Conservation (phyloP, 2,797 vertebrate species). For the Scomberomorus guttatus region DNA sequence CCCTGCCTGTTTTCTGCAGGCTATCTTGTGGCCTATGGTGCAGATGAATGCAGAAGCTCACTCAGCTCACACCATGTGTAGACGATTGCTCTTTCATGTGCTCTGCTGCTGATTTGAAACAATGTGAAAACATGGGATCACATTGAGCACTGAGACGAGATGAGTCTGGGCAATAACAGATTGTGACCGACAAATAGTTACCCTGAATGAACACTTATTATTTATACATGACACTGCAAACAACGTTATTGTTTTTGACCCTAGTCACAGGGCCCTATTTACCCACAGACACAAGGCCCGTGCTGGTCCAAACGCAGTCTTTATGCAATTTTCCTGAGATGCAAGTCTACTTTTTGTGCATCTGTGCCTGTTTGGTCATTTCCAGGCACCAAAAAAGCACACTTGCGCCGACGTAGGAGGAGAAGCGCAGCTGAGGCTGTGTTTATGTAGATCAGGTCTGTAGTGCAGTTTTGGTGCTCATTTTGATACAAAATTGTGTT, state of each 20-base stretch:
- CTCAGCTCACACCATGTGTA: conserved; percentile 24
- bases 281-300: too few relatives aligned
- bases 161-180: neutral
- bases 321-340: too few relatives aligned
- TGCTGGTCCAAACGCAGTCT: too few relatives aligned
- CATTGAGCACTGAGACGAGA: neutral
- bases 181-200: conserved; percentile 36
- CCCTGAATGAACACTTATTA: conserved; percentile 23
- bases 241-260: conserved; percentile 44
- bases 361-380: too few relatives aligned
- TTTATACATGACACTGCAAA: conserved; percentile 42
- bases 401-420: too few relatives aligned
- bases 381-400: too few relatives aligned
- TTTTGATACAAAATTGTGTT: too few relatives aligned
- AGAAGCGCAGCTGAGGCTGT: too few relatives aligned
- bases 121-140: neutral
- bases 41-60: conserved; percentile 17
- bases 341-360: too few relatives aligned
- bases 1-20: conserved; percentile 29
- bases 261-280: conserved; percentile 10
- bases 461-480: too few relatives aligned
- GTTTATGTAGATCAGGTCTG: too few relatives aligned
- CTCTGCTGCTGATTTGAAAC: conserved; percentile 32
- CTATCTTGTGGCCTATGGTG: conserved; percentile 34
- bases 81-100: conserved; percentile 36